Conservation (phyloP, 2,888 invertebrate species). For the Brenthis hecate region DNA sequence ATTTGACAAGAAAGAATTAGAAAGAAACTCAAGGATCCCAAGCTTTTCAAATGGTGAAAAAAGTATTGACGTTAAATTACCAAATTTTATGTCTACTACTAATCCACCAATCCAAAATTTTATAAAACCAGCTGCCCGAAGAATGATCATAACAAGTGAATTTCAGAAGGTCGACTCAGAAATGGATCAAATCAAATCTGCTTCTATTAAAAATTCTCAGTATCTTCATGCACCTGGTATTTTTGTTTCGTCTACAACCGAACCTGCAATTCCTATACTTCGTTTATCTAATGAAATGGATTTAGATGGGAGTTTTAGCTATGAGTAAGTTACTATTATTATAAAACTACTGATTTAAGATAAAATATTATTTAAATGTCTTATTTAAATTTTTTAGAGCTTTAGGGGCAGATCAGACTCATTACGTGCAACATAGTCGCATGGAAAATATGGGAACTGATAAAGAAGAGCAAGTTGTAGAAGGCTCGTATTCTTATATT, state of each 20-base stretch:
- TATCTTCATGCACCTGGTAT: constrained; percentile 60
- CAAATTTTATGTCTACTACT: constrained; percentile 44
- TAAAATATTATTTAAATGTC: not conserved
- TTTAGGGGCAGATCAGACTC: constrained; percentile 78
- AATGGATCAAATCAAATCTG: constrained; percentile 61
- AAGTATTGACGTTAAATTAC: constrained; percentile 39
- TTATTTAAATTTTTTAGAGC: constrained; percentile 50
- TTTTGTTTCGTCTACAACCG: constrained; percentile 69
- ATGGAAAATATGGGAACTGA: constrained; percentile 82
- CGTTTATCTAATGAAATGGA: constrained; percentile 81
- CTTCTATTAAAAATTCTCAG: constrained; percentile 55
- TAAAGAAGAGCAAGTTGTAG: constrained; percentile 82
- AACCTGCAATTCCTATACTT: constrained; percentile 77
- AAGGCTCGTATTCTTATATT: constrained; percentile 84
- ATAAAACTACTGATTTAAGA: not conserved
- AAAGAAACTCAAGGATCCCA: constrained; percentile 49
- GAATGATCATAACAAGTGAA: constrained; percentile 64
- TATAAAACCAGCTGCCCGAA: constrained; percentile 53
- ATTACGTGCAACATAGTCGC: constrained; percentile 80
- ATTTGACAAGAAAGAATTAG: constrained; percentile 54
- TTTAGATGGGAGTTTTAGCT: constrained; percentile 80
- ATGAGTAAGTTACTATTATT: constrained; percentile 67
- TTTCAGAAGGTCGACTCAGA: constrained; percentile 55
- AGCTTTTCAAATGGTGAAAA: constrained; percentile 59
- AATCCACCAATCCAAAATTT: constrained; percentile 1